Evolutionary conservation across 2,113 vertebrate species (phyloP), one percentile per base, ranked within the genome.

Genomic region (Triplophysa siluroides): DNA sequence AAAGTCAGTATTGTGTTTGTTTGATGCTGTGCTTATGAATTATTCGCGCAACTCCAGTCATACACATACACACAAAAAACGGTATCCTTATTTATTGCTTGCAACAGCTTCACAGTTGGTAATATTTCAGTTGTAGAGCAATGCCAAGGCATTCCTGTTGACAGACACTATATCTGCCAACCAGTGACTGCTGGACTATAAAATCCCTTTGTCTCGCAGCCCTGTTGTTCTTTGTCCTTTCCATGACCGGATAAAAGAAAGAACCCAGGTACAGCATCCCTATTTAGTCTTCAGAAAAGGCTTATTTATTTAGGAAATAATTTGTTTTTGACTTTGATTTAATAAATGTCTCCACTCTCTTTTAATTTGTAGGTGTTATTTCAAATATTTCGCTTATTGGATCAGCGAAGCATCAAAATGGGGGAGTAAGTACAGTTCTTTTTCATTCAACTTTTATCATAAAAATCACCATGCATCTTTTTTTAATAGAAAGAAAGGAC

Each of bases 121-220:
- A 85, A 85, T 85, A 83, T 90, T 87, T 88, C 78, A 85, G 80
- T 67, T 79, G 62, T 83, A 88, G 89, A 60, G 71, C 70, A 8
- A 1, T 78, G 89, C 91, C 91, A 91, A 86, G 69, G 67, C 90
- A 92, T 91, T 93, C 89, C 75, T 90, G 43, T 80, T 85, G 81
- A 78, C 88, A 84, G 83, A 86, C 86, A 72, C 73, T 92, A 90
- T 91, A 91, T 91, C 83, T 91, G 88, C 85, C 84, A 87, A 79
- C 82, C 83, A 60, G 73, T 79, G n/a, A 43, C 79, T 65, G 80
- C 75, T 41, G 62, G 8, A 69, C 86, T 78, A 90, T 90, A 88
- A 89, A 92, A 85, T 80, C 81, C 82, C 86, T 89, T 91, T 90
- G 89, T 90, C 79, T 85, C 29, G 76, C 54, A 69, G 75, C 61